Base-by-base conservation (phyloP, 2,797 vertebrate species). In the Brachyrhaphis roseni region DNA sequence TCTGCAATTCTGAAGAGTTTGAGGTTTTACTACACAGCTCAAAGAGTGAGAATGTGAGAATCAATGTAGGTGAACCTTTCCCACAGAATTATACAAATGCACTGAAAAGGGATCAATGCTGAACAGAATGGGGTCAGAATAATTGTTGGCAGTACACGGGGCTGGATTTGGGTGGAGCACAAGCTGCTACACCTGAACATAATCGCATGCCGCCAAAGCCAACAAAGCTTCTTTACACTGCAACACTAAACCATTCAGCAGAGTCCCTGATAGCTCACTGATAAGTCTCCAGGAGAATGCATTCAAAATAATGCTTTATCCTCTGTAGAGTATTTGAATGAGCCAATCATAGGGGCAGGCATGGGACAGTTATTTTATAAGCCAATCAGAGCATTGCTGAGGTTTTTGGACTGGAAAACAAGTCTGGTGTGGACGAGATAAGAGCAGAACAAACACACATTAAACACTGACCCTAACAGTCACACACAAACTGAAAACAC, bases 381-480 rank as follows among this genome's bases (percentile, higher is more conserved):
- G 93, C 94, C 93, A 94, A 94, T 94, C 83, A 57, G 92, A 89
- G 82, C 89, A 86, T 82, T 77, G 91, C 87, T 83, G 89, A 90
- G 93, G 90, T 91, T 94, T 93, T 93, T 94, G 93, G 93, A 93
- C 90, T 73, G 79, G 77, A 88, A 93, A 92, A 77, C 90, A 92
- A 92, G 93, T 90, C 94, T 95, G 94, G 90, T 94, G 92, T 92
- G 91, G 91, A 88, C 41, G 89, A 93, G 94, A 95, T 95, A 95
- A 95, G 93, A 87, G 89, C 91, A 88, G 89, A 94, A 93, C 93
- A 95, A 93, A 94, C 92, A 91, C 91, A 94, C 90, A 89, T 86
- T 89, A 78, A 88, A 85, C 84, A 88, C 76, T 80, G 84, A 81
- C 89, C 85, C 90, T 87, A 89, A 90, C 88, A 91, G 87, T 90